Evolutionary conservation across 92 coral and sea anemone species (phyloP).

Genomic region (Epizoanthus illoricatus): DNA sequence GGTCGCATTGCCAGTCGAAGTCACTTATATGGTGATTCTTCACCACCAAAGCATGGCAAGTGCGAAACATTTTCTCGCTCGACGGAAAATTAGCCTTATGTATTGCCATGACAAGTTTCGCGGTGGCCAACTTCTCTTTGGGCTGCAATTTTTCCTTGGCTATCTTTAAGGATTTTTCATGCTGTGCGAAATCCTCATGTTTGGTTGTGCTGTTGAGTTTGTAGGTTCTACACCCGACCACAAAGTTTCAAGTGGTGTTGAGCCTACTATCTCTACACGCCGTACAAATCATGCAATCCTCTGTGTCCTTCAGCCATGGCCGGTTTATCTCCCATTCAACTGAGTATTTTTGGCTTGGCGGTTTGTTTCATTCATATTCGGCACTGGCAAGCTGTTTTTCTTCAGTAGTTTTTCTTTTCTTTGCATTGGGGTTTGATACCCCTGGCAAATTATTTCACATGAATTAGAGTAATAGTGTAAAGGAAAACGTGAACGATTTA

Average conservation of each 20-base stretch:
- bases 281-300: slow-evolving; percentile 11
- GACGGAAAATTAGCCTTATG: slow-evolving; percentile 1
- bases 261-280: slow-evolving; percentile 7
- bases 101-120: not conserved
- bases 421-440: slow-evolving; percentile 3
- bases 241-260: not conserved
- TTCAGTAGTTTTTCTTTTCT: not conserved
- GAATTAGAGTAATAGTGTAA: too few relatives aligned
- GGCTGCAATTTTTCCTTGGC: slow-evolving; percentile 6
- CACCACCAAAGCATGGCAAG: slow-evolving; percentile 1
- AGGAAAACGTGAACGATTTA: too few relatives aligned
- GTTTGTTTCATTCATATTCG: not conserved
- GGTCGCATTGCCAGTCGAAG: slow-evolving; percentile 11
- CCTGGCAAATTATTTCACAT: slow-evolving; percentile 11
- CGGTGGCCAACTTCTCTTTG: not conserved
- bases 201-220: not conserved
- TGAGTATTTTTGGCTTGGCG: slow-evolving; percentile 15
- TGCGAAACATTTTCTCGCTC: slow-evolving; percentile 12
- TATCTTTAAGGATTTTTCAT: not conserved
- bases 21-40: not conserved
- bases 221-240: not conserved
- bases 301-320: slow-evolving; percentile 21
- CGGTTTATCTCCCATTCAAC: not conserved
- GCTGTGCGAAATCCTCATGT: not conserved
- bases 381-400: not conserved